Conservation (phyloP, 2,797 vertebrate genomes). For the Diceros bicornis region DNA sequence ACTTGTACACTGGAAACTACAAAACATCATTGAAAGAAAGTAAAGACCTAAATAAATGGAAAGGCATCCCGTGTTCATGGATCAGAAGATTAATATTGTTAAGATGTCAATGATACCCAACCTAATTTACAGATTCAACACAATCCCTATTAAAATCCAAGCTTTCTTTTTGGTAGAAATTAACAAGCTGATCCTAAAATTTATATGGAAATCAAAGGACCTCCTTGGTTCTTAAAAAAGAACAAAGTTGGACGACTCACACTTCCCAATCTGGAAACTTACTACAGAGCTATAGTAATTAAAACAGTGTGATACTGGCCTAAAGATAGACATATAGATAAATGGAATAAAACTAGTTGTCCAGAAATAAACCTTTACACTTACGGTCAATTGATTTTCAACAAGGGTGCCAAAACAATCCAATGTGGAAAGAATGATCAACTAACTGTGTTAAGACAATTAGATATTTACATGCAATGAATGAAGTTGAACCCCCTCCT, state of each 20-base stretch:
- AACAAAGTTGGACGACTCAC: not conserved
- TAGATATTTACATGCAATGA: not conserved
- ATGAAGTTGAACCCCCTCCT: not conserved
- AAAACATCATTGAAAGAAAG: not conserved
- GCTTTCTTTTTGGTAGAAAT: not conserved
- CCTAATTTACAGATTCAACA: not conserved
- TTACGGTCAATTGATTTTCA: not conserved
- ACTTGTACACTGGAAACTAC: not conserved
- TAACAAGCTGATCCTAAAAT: not conserved
- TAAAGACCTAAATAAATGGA: not conserved
- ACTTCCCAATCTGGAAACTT: not conserved
- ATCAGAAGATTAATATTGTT: not conserved
- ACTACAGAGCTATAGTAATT: not conserved
- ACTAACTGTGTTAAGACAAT: not conserved
- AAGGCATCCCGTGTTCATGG: not conserved
- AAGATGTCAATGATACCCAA: not conserved
- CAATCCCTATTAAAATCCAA: not conserved
- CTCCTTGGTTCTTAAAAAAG: not conserved
- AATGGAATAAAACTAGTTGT: not conserved
- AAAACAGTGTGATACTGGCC: not conserved
- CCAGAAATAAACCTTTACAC: conserved; percentile 22
- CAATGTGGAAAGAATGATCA: not conserved
- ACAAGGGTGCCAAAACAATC: not conserved
- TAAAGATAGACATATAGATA: not conserved
- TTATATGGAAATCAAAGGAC: not conserved